phyloP scores from a whole-genome alignment of 2,797 vertebrate species.

The Malacoctenus gilli region DNA sequence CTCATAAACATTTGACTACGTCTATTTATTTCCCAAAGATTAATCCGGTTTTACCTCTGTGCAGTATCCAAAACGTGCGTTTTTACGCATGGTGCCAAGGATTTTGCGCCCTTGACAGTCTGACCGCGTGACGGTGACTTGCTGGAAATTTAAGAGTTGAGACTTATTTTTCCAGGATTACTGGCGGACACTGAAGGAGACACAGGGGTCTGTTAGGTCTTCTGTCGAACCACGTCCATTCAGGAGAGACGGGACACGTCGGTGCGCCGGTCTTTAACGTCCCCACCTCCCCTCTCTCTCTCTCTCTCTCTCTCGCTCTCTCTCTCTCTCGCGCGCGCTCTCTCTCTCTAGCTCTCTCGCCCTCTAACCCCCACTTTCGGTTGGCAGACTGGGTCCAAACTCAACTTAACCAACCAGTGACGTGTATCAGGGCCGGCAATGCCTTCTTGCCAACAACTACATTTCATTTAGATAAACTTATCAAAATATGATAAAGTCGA shows the following conservation, averaged over 20 bases:
- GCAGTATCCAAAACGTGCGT: slow-evolving; percentile 10
- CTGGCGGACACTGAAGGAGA: background rate
- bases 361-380: background rate
- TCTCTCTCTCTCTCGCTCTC: background rate
- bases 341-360: background rate
- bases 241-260: slow-evolving; percentile 14
- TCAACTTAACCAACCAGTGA: no score
- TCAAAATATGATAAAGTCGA: no score
- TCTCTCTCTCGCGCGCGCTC: background rate
- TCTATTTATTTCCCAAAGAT: background rate
- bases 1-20: background rate
- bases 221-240: slow-evolving; percentile 8
- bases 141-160: background rate
- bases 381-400: no score
- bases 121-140: background rate
- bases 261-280: slow-evolving; percentile 30
- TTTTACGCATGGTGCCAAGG: slow-evolving; percentile 51
- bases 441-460: no score
- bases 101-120: slow-evolving; percentile 17
- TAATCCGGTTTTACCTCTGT: background rate
- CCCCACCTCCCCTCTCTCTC: slow-evolving; percentile 22
- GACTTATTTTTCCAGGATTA: background rate
- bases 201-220: background rate
- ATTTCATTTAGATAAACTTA: no score
- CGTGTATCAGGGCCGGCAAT: no score